Percentiles rank a stretch among this genome's conserved stretches.
Conservation (phyloP, 2,113 vertebrate species). For the Chascanopsetta lugubris region DNA sequence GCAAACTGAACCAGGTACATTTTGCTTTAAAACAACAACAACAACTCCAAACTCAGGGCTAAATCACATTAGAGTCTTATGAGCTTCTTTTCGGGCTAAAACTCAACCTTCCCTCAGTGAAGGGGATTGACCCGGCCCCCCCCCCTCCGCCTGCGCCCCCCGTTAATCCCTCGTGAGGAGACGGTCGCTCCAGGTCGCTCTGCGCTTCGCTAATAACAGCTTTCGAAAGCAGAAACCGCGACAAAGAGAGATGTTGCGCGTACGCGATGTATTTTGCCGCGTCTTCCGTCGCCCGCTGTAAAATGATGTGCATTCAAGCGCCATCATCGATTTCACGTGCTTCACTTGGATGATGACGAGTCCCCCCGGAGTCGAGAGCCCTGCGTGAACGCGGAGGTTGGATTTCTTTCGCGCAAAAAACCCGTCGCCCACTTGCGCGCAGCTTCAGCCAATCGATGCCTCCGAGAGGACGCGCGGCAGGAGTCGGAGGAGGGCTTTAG, state of each 20-base stretch:
- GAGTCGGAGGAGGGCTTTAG: constrained; percentile 53
- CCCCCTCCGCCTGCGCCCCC: not conserved
- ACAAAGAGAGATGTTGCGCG: constrained; percentile 53
- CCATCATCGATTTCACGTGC: constrained; percentile 63
- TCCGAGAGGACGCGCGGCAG: constrained; percentile 46
- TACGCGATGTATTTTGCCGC: constrained; percentile 61
- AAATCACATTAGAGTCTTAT: too few species aligned
- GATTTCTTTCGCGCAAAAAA: constrained; percentile 30
- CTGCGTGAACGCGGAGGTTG: constrained; percentile 26
- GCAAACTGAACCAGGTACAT: too few species aligned
- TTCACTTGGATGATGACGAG: constrained; percentile 59
- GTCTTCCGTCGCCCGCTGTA: constrained; percentile 53
- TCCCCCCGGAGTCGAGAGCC: constrained; percentile 29
- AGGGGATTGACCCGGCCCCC: constrained; percentile 25
- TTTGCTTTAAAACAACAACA: too few species aligned
- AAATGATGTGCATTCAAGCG: constrained; percentile 67
- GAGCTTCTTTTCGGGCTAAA: constrained; percentile 34
- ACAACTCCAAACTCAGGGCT: too few species aligned
- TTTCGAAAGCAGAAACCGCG: constrained; percentile 57
- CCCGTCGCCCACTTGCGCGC: constrained; percentile 31
- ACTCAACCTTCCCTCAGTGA: constrained; percentile 22
- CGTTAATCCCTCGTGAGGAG: constrained; percentile 51
- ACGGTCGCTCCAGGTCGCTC: constrained; percentile 48
- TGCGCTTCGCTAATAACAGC: constrained; percentile 62
- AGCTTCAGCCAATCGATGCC: constrained; percentile 58